Conservation (phyloP, 2,888 invertebrate species). For the Sylvicola fuscatus region DNA sequence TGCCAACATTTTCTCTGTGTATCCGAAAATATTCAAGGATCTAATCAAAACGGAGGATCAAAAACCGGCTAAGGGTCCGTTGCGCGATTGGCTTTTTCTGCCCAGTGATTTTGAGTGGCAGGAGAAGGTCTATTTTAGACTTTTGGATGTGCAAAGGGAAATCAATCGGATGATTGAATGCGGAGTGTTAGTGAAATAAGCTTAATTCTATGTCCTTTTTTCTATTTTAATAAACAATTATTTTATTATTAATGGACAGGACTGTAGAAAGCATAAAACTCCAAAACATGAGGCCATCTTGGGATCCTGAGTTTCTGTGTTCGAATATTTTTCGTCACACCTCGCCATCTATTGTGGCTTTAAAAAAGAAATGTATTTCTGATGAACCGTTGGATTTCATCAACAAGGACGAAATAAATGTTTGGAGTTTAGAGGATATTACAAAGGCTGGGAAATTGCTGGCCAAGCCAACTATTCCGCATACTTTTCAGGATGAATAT, state of each 20-base stretch:
- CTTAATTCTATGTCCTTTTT: no score
- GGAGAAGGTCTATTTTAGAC: conserved; percentile 30
- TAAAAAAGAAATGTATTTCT: conserved; percentile 11
- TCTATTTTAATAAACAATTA: not conserved
- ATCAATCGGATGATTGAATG: conserved; percentile 21
- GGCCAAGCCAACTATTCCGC: conserved; percentile 15
- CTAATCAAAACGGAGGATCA: conserved; percentile 30
- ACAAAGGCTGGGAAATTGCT: conserved; percentile 19
- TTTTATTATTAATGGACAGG: not conserved
- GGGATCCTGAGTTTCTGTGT: conserved; percentile 14
- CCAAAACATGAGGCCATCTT: conserved; percentile 13
- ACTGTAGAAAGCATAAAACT: conserved; percentile 6
- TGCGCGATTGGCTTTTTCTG: conserved; percentile 20
- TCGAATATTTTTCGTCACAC: conserved; percentile 13
- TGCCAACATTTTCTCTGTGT: conserved; percentile 38
- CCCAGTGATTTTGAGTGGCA: conserved; percentile 36
- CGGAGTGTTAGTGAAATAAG: conserved; percentile 17
- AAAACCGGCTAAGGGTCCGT: conserved; percentile 22
- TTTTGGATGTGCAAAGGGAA: conserved; percentile 31
- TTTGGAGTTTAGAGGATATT: conserved; percentile 17
- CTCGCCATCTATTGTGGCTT: conserved; percentile 12
- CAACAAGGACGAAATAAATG: conserved; percentile 11
- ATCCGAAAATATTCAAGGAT: conserved; percentile 41
- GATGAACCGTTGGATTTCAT: conserved; percentile 15
- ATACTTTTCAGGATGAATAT: conserved; percentile 25